Conservation (phyloP, 2,888 invertebrate genomes). For the Bhutanitis thaidina region DNA sequence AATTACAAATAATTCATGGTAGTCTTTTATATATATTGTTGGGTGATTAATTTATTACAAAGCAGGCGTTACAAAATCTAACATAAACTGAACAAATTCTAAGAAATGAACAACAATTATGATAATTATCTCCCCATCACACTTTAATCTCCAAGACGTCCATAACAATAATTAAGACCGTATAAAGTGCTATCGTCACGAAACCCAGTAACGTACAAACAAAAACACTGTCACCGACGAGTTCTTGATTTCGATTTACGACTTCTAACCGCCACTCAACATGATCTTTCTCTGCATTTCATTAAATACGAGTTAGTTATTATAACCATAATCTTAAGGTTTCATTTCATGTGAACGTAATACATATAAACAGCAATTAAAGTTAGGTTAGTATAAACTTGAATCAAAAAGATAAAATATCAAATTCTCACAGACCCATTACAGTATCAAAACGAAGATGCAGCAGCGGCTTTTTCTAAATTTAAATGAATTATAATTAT, state of each 20-base stretch:
- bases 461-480: conserved; percentile 52
- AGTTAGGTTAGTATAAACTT: conserved; percentile 19
- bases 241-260: conserved; percentile 62
- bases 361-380: conserved; percentile 16
- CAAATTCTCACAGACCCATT: conserved; percentile 63
- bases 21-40: not conserved
- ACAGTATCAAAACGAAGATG: conserved; percentile 55
- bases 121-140: conserved; percentile 66
- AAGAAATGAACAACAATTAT: conserved; percentile 62
- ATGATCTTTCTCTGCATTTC: conserved; percentile 26
- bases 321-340: conserved; percentile 18
- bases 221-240: conserved; percentile 59
- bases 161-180: conserved; percentile 68
- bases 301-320: conserved; percentile 17
- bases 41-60: not conserved
- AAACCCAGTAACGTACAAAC: conserved; percentile 70
- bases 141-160: conserved; percentile 48
- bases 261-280: conserved; percentile 37
- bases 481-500: conserved; percentile 75
- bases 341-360: conserved; percentile 16
- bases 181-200: conserved; percentile 64
- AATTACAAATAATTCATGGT: not conserved
- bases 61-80: conserved; percentile 29
- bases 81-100: conserved; percentile 42
- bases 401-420: conserved; percentile 55